Evolutionary conservation across 2,888 invertebrate species (phyloP).

Genomic region (Tachystola acroxantha): DNA sequence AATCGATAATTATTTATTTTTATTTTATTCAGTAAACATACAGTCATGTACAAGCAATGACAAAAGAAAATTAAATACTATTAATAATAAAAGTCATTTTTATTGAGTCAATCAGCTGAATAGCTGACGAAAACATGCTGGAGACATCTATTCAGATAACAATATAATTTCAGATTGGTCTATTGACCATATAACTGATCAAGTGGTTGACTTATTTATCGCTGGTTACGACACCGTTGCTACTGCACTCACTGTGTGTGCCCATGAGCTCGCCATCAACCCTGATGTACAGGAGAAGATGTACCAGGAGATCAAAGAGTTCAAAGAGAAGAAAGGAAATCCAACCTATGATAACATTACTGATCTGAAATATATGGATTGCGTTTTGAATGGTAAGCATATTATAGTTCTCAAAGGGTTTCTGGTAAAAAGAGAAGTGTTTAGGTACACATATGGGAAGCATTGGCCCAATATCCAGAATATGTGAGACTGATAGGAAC

Average conservation of each 20-base stretch:
- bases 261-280: slow-evolving; percentile 61
- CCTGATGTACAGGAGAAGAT: slow-evolving; percentile 58
- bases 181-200: slow-evolving; percentile 49
- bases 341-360: slow-evolving; percentile 39
- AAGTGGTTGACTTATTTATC: slow-evolving; percentile 65
- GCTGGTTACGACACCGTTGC: slow-evolving; percentile 70
- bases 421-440: no score
- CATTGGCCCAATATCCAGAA: no score
- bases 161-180: slow-evolving; percentile 57
- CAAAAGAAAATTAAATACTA: no score
- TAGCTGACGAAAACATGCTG: no score
- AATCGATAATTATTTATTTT: no score
- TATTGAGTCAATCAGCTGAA: not conserved
- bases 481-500: no score
- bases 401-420: no score
- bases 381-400: slow-evolving; percentile 45
- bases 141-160: no score
- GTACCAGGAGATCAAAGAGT: slow-evolving; percentile 43
- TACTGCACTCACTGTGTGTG: slow-evolving; percentile 42
- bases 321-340: slow-evolving; percentile 30
- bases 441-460: no score
- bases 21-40: no score
- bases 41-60: not conserved
- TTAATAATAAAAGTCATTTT: no score
- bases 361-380: slow-evolving; percentile 52